Evolutionary conservation across 2,797 vertebrate genomes (phyloP).

Genomic region (Crocidura indochinensis): DNA sequence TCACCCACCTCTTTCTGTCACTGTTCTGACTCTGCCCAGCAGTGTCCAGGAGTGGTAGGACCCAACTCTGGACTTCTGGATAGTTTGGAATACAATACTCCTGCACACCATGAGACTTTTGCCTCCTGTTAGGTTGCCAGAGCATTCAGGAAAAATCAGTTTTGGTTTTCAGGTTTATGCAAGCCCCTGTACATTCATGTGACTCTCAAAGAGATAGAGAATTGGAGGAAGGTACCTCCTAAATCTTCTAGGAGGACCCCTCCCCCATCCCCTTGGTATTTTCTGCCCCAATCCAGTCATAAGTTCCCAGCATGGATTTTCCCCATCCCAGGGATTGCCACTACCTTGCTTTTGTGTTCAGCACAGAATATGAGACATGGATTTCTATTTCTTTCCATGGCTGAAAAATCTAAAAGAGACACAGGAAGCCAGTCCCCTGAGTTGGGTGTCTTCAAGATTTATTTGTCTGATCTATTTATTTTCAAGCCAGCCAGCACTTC

Average conservation of each 20-base stretch:
- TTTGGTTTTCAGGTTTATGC: neutral
- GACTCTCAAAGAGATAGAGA: neutral
- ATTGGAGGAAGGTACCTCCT: neutral
- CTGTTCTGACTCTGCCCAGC: neutral
- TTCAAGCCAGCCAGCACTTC: neutral
- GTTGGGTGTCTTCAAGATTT: neutral
- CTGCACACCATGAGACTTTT: neutral
- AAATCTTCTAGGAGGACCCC: neutral
- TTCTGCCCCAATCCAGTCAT: neutral
- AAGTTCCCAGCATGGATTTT: neutral
- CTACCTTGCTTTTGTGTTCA: neutral
- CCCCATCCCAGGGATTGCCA: neutral
- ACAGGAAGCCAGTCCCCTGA: neutral
- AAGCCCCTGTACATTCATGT: constrained; percentile 6
- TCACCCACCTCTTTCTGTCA: rapidly evolving
- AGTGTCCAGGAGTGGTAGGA: neutral
- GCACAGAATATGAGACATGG: neutral
- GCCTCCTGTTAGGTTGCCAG: neutral
- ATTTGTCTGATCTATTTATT: neutral
- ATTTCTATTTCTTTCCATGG: neutral
- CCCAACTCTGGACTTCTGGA: too few species aligned
- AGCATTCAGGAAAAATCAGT: neutral
- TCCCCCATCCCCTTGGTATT: neutral
- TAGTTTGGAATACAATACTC: neutral
- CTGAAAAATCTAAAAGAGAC: neutral